Evolutionary conservation across 1,140 invertebrate genomes (phyloP).

Genomic region (Trypoxylus dichotomus): DNA sequence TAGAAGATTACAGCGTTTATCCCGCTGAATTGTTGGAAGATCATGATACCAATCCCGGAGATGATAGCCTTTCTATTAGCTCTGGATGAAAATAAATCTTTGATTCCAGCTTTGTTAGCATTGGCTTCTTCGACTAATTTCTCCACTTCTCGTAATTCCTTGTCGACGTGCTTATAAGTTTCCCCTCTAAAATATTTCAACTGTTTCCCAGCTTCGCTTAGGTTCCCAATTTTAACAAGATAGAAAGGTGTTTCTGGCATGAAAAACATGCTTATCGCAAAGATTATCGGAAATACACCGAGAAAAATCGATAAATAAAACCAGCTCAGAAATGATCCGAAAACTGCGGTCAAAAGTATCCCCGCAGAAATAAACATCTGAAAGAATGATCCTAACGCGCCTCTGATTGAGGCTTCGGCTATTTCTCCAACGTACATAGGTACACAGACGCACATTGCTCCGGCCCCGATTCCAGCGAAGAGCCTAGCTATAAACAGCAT

Average conservation of each 20-base stretch:
- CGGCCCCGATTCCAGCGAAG: slow-evolving; percentile 66
- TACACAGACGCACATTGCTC: slow-evolving; percentile 64
- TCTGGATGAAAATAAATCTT: slow-evolving; percentile 61
- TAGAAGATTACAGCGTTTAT: slow-evolving; percentile 89
- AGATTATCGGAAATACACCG: too few relatives aligned
- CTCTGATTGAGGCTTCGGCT: slow-evolving; percentile 66
- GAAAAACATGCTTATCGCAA: too few relatives aligned
- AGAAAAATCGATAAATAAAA: too few relatives aligned
- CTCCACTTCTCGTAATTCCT: slow-evolving; percentile 61
- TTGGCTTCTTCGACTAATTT: slow-evolving; percentile 58
- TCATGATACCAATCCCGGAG: slow-evolving; percentile 75
- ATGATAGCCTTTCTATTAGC: slow-evolving; percentile 69
- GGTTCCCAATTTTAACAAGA: slow-evolving; percentile 61
- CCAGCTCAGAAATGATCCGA: too few relatives aligned
- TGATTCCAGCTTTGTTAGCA: slow-evolving; percentile 56
- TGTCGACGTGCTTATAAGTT: slow-evolving; percentile 58
- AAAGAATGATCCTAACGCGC: slow-evolving; percentile 68
- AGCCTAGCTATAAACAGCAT: slow-evolving; percentile 70
- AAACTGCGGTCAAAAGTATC: slow-evolving; percentile 62
- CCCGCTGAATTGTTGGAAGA: slow-evolving; percentile 82
- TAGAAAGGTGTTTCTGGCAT: too few relatives aligned
- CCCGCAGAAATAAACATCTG: slow-evolving; percentile 68
- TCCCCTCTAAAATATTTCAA: slow-evolving; percentile 64
- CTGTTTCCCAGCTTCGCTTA: slow-evolving; percentile 58
- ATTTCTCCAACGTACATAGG: slow-evolving; percentile 77